Percentiles rank a stretch among this genome's conserved stretches.
These are phyloP conservation scores for Tragelaphus scriptus DNA, from an alignment of 2,113 vertebrate species.

Conservation along the genomic window DNA sequence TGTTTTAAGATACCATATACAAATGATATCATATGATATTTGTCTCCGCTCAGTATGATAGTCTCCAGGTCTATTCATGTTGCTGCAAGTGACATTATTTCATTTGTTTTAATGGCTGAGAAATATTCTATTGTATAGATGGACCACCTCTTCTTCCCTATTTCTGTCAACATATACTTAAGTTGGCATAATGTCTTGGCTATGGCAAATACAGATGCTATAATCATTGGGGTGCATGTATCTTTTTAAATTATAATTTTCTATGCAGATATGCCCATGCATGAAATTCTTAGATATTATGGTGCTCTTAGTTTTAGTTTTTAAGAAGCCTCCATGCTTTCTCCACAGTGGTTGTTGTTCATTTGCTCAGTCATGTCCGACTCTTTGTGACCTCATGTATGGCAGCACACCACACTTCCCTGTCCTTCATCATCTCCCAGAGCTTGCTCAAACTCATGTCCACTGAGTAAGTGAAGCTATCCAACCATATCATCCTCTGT, in stretches of 20 bases:
- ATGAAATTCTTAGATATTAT: not conserved
- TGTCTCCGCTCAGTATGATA: not conserved
- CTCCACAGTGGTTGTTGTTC: not conserved
- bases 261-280: not conserved
- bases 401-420: not conserved
- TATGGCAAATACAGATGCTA: not conserved
- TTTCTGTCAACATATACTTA: not conserved
- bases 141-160: not conserved
- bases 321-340: not conserved
- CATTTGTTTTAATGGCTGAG: not conserved
- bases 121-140: not conserved
- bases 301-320: not conserved
- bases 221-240: not conserved
- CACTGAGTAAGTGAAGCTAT: not conserved
- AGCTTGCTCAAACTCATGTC: not conserved
- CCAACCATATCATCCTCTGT: not conserved
- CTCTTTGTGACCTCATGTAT: not conserved
- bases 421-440: not conserved
- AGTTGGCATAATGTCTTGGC: not conserved
- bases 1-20: not conserved
- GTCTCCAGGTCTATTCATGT: not conserved
- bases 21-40: not conserved
- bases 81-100: not conserved
- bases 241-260: not conserved
- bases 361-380: not conserved